Evolutionary conservation across 2,797 vertebrate species (phyloP).

Genomic region (Discoglossus pictus): DNA sequence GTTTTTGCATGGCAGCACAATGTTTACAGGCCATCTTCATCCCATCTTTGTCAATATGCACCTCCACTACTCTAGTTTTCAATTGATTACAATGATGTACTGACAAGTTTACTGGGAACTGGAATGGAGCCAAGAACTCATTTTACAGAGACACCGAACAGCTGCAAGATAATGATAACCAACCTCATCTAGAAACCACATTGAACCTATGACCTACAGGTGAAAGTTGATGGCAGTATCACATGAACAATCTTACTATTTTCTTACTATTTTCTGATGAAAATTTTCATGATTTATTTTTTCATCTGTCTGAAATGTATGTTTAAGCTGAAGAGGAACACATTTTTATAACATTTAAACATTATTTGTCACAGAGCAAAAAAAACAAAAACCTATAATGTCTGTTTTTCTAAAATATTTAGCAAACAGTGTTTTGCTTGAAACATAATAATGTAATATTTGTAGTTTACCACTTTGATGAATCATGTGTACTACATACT

Average conservation of each 20-base stretch:
- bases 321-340: background rate
- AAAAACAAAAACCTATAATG: too few relatives aligned
- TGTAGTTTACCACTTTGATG: too few relatives aligned
- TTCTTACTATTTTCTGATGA: constrained; percentile 19
- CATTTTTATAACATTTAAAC: too few relatives aligned
- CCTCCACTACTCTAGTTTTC: background rate
- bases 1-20: too few relatives aligned
- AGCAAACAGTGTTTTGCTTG: too few relatives aligned
- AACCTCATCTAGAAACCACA: constrained; percentile 21
- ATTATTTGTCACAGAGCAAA: too few relatives aligned
- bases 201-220: constrained; percentile 28
- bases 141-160: constrained; percentile 23
- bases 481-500: too few relatives aligned
- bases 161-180: constrained; percentile 41
- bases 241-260: constrained; percentile 26
- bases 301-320: constrained; percentile 25
- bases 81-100: constrained; percentile 11
- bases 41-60: background rate
- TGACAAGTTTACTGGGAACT: constrained; percentile 19
- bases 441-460: too few relatives aligned
- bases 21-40: background rate
- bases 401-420: too few relatives aligned
- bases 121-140: background rate
- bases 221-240: constrained; percentile 29
- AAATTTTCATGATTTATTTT: constrained; percentile 15